A percentile compares a stretch with the other conserved stretches of the same genome.
These are phyloP conservation scores for Trematomus bernacchii DNA, from an alignment of 2,797 vertebrate species.

Conservation along the genomic window DNA sequence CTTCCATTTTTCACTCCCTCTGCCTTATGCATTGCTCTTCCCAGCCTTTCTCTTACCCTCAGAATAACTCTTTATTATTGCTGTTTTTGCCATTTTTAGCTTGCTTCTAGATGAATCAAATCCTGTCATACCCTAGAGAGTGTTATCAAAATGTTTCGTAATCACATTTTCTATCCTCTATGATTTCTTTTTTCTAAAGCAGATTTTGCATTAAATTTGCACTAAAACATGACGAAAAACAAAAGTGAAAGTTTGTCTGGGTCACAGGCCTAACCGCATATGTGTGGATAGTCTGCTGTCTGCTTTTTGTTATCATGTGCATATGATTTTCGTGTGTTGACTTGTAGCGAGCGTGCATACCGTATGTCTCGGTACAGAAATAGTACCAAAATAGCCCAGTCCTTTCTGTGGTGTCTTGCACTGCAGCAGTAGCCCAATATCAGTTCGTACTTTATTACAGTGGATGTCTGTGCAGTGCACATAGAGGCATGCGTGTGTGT, in stretches of 20 bases:
- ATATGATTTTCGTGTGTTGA: conserved; percentile 10
- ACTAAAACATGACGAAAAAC: neutral
- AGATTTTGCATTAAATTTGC: neutral
- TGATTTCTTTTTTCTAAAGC: neutral
- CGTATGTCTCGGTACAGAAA: conserved; percentile 22
- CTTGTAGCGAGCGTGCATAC: neutral
- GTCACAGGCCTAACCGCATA: neutral
- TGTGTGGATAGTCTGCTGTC: conserved; percentile 17
- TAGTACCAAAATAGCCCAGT: conserved; percentile 41
- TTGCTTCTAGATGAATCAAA: neutral
- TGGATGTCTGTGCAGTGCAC: conserved; percentile 35
- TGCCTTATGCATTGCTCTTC: conserved; percentile 25
- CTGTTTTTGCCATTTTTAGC: conserved; percentile 17
- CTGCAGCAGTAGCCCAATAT: conserved; percentile 38
- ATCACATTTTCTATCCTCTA: neutral
- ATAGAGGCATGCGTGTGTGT: conserved; percentile 29
- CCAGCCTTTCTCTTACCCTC: conserved; percentile 13
- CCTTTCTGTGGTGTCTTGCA: conserved; percentile 41
- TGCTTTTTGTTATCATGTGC: conserved; percentile 1
- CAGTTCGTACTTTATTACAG: conserved; percentile 33
- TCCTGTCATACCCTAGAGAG: neutral
- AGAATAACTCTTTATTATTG: neutral
- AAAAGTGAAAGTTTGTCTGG: conserved; percentile 24
- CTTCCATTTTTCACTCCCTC: conserved; percentile 35
- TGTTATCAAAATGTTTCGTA: neutral